Base-by-base conservation (phyloP, 2,888 invertebrate genomes). In the Agrilus biguttatus region DNA sequence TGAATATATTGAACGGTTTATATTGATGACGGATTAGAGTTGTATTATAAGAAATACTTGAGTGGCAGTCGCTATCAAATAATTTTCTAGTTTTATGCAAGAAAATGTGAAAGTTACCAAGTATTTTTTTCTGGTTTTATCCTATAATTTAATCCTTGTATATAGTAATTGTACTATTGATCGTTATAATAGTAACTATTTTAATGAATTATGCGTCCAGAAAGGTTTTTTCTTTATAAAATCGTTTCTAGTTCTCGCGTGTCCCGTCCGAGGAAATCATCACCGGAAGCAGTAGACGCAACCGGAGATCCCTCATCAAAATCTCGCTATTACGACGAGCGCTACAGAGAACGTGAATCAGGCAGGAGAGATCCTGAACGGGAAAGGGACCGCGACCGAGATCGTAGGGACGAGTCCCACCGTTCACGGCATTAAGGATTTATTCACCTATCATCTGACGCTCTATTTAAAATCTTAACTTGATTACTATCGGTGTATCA, bases 261-360 rank as follows among this genome's bases (percentile, higher is more conserved):
- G 36, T 61, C 62, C 37, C 55, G 67, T 55, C 75, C 77, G 55
- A 67, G 78, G 8, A 76, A 78, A 56, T 77, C 78, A 2, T 77
- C 78, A 1, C 72, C 70, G 1, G 78, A 78, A 57, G 69, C 69
- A 21, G 69, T 56, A 52, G 77, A 53, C 63, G 54, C 56, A 38
- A 65, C 47, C 63, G 68, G 57, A 56, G 73, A 45, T 50, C 60
- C 59, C 59, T 60, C 71, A 55, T 57, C 73, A 54, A 72, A 77
- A 67, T 69, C 72, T 45, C 76, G 80, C 46, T 90, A 90, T 72
- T 89, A 90, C 67, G 89, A 90, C 54, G 89, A 90, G 67, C 76
- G 89, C 48, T 89, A 90, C 70, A 77, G 83, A 49, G 80, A 80
- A 55, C 68, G 78, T 41, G 73, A 74, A 49, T 69, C 72, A 48